Conservation (phyloP, 2,888 invertebrate species). For the Andricus curvator region DNA sequence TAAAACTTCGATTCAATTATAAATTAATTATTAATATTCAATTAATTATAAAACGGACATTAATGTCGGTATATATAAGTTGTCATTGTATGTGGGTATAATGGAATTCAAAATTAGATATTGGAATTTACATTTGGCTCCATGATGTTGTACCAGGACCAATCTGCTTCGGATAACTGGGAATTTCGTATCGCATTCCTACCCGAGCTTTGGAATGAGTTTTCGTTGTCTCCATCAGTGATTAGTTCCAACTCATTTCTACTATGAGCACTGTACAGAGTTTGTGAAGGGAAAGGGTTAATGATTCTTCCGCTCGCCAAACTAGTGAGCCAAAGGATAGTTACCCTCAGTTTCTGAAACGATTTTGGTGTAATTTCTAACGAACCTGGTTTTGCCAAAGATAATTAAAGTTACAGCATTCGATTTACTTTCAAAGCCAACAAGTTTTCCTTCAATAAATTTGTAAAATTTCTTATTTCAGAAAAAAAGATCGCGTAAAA, state of each 20-base stretch:
- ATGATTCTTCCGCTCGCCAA: slow-evolving; percentile 46
- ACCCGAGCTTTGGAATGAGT: slow-evolving; percentile 33
- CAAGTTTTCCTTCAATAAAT: not conserved
- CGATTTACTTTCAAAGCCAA: not conserved
- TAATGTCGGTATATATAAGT: not conserved
- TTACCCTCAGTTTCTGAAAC: slow-evolving; percentile 38
- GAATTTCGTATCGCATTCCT: slow-evolving; percentile 33
- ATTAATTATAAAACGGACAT: not conserved
- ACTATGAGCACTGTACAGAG: not conserved
- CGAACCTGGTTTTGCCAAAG: not conserved
- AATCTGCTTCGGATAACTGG: slow-evolving; percentile 72
- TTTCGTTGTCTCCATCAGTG: slow-evolving; percentile 16
- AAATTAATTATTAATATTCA: not conserved
- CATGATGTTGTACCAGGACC: slow-evolving; percentile 74
- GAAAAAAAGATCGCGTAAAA: not conserved
- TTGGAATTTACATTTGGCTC: slow-evolving; percentile 70
- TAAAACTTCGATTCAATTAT: too few species aligned
- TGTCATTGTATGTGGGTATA: not conserved
- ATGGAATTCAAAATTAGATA: not conserved
- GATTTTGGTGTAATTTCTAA: not conserved
- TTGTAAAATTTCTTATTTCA: not conserved
- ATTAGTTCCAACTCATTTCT: slow-evolving; percentile 37
- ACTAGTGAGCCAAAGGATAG: slow-evolving; percentile 43
- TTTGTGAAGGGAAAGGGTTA: slow-evolving; percentile 8
- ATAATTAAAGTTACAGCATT: not conserved